These are phyloP conservation scores for Meriones psammophilus DNA, from an alignment of 2,797 vertebrate species.

Conservation along the genomic window DNA sequence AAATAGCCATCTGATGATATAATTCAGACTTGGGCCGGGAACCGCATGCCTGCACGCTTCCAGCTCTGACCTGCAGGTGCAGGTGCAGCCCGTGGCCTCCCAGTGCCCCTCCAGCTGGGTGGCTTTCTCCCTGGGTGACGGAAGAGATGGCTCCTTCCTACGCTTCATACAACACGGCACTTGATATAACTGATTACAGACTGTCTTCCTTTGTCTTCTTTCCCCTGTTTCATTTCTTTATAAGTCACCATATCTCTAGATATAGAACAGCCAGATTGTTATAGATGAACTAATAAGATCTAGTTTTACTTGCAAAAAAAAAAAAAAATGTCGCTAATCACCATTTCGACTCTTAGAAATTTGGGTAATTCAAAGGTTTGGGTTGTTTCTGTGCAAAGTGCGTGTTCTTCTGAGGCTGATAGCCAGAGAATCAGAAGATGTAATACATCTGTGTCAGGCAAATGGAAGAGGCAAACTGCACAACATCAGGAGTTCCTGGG, in stretches of 20 bases:
- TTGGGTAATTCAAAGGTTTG: neutral
- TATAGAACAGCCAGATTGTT: neutral
- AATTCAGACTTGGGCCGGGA: conserved; percentile 62
- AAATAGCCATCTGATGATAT: conserved; percentile 69
- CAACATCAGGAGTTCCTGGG: neutral
- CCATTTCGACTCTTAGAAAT: neutral
- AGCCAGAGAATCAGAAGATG: neutral
- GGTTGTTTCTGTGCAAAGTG: neutral
- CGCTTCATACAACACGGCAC: neutral
- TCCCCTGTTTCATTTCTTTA: neutral
- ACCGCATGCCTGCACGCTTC: conserved; percentile 25
- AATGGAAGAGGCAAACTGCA: neutral
- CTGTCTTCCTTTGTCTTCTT: neutral
- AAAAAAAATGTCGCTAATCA: neutral
- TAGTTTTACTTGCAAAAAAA: neutral
- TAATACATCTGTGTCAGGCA: neutral
- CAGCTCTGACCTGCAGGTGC: conserved; percentile 49
- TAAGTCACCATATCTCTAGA: neutral
- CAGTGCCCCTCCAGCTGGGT: conserved; percentile 9
- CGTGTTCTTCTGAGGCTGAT: neutral
- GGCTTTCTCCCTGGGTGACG: conserved; percentile 36
- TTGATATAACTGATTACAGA: neutral
- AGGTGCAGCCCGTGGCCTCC: conserved; percentile 54
- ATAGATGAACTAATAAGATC: neutral
- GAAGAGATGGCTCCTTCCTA: neutral